Conservation (phyloP, 2,797 vertebrate species). For the Phylloscopus collybita region DNA sequence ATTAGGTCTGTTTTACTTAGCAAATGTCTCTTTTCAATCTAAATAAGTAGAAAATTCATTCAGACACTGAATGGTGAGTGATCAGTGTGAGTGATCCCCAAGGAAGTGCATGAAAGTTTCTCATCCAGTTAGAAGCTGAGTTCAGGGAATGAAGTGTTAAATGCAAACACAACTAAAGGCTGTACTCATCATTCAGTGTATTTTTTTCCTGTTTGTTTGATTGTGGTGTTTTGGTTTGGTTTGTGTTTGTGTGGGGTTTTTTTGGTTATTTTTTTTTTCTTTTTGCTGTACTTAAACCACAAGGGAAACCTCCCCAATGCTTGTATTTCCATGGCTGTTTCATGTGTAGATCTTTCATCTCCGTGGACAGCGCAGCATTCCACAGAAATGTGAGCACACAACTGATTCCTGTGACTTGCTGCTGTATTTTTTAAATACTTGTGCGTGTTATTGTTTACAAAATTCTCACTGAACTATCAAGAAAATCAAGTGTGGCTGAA, state of each 20-base stretch:
- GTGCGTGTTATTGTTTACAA: neutral
- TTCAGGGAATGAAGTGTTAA: neutral
- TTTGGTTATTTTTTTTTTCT: too few relatives aligned
- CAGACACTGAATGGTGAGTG: neutral
- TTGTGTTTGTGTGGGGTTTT: neutral
- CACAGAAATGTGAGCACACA: neutral
- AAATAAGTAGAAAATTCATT: neutral
- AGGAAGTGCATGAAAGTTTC: neutral
- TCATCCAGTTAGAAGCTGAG: neutral
- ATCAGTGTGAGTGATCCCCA: neutral
- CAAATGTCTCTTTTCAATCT: neutral
- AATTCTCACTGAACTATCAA: neutral
- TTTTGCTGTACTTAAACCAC: neutral
- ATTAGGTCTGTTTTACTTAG: neutral
- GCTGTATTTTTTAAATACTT: neutral
- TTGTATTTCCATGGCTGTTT: neutral
- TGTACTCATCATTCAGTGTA: neutral
- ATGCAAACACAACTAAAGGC: neutral
- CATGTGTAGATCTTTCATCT: neutral
- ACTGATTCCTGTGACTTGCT: neutral
- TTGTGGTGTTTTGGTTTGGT: neutral
- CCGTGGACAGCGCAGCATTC: neutral
- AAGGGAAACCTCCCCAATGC: neutral
- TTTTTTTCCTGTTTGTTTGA: neutral
- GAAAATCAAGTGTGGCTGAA: neutral